phyloP scores from a whole-genome alignment of 2,113 vertebrate genomes.

The Peromyscus maniculatus region DNA sequence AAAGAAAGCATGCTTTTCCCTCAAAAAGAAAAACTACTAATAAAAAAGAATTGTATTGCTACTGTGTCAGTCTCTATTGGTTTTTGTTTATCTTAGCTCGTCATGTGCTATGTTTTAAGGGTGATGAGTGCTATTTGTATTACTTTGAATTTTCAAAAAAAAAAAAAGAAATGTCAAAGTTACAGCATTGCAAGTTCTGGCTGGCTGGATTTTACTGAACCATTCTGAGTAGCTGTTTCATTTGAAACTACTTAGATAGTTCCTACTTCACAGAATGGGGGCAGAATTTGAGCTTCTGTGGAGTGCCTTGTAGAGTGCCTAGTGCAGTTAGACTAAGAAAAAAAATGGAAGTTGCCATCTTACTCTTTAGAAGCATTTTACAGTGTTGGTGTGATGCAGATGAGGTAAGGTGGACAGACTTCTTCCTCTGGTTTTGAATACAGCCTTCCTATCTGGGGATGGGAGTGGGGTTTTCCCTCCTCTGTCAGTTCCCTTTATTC shows the following conservation, averaged over 20 bases:
- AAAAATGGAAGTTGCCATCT: background rate
- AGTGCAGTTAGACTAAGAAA: background rate
- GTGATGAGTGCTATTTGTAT: conserved; percentile 18
- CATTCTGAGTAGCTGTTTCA: background rate
- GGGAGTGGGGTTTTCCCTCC: too few species aligned
- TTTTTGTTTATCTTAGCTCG: conserved; percentile 36
- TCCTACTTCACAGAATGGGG: background rate
- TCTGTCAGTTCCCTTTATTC: background rate
- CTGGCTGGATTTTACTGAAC: background rate
- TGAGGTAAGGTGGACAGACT: background rate
- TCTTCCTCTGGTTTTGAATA: background rate
- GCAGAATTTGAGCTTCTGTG: background rate
- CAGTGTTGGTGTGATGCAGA: background rate
- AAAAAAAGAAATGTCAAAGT: background rate
- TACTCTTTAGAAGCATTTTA: background rate
- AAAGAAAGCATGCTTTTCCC: conserved; percentile 82
- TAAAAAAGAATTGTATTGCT: conserved; percentile 71
- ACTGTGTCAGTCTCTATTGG: background rate
- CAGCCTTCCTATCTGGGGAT: background rate
- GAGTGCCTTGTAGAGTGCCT: background rate
- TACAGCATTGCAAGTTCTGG: background rate
- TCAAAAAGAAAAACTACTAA: conserved; percentile 73
- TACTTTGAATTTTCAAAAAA: conserved; percentile 22
- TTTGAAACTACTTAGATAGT: background rate
- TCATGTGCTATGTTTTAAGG: background rate